phyloP scores from a whole-genome alignment of 2,888 invertebrate species.

The Lasius fuliginosus region DNA sequence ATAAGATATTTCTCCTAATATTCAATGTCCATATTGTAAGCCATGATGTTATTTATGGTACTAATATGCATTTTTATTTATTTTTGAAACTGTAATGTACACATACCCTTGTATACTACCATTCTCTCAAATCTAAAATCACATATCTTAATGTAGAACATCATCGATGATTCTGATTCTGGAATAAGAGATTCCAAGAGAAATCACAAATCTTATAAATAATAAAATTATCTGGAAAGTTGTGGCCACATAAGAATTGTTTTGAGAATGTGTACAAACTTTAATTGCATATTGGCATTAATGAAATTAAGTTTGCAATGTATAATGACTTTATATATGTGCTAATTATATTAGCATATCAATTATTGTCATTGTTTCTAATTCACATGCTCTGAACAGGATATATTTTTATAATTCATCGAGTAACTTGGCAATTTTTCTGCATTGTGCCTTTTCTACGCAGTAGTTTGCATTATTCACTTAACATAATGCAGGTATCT shows the following conservation, averaged over 20 bases:
- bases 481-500: conserved; percentile 14
- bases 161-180: conserved; percentile 26
- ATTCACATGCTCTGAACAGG: conserved; percentile 37
- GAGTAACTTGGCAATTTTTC: conserved; percentile 47
- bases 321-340: background rate
- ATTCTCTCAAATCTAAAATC: conserved; percentile 30
- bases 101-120: background rate
- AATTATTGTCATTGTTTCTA: conserved; percentile 36
- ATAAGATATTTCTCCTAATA: background rate
- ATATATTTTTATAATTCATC: conserved; percentile 58
- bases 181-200: background rate
- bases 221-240: conserved; percentile 7
- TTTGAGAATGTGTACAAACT: conserved; percentile 9
- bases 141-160: conserved; percentile 43
- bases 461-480: conserved; percentile 44
- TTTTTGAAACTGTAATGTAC: background rate
- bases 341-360: conserved; percentile 24
- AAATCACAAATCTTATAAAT: conserved; percentile 1
- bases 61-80: conserved; percentile 17
- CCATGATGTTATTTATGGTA: background rate
- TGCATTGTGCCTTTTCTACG: conserved; percentile 48
- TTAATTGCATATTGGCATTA: conserved; percentile 11
- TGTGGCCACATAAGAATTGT: background rate
- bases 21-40: background rate
- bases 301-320: conserved; percentile 10